phyloP scores from a whole-genome alignment of 53 echinoderm and acorn worm genomes.

The Zoroaster sp. region DNA sequence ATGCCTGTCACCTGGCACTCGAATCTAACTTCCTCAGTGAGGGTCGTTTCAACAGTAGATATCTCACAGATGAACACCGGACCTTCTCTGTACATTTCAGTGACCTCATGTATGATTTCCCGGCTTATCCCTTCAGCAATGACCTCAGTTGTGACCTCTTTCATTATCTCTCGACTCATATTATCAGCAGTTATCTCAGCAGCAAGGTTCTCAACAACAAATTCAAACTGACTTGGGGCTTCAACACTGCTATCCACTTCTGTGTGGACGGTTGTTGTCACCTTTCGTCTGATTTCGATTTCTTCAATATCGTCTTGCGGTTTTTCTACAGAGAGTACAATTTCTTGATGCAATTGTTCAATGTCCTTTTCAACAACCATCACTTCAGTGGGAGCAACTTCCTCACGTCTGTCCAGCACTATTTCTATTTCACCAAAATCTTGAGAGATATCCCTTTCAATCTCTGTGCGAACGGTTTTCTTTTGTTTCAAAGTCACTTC shows the following conservation, averaged over 20 bases:
- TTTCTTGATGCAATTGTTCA: conserved; percentile 57
- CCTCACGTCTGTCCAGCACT: conserved; percentile 41
- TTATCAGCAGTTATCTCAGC: conserved; percentile 54
- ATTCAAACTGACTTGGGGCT: conserved; percentile 22
- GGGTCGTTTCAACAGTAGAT: conserved; percentile 52
- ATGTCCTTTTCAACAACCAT: conserved; percentile 56
- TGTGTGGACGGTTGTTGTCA: conserved; percentile 61
- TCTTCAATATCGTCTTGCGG: conserved; percentile 59
- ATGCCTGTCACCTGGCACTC: conserved; percentile 89
- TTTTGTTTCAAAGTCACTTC: conserved; percentile 57
- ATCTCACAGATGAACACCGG: conserved; percentile 79
- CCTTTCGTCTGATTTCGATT: conserved; percentile 49
- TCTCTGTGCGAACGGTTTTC: not conserved
- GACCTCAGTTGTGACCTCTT: conserved; percentile 40
- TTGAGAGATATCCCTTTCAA: conserved; percentile 41
- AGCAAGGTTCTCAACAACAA: conserved; percentile 21
- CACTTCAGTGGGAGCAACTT: conserved; percentile 44
- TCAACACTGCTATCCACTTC: conserved; percentile 39
- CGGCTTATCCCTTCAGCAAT: not conserved
- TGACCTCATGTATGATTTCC: not conserved
- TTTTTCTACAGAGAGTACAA: conserved; percentile 61
- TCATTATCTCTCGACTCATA: conserved; percentile 41
- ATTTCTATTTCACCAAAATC: conserved; percentile 55
- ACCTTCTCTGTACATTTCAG: conserved; percentile 48
- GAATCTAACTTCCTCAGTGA: conserved; percentile 71